phyloP scores from a whole-genome alignment of 2,888 invertebrate genomes.

The Andrena marginata region DNA sequence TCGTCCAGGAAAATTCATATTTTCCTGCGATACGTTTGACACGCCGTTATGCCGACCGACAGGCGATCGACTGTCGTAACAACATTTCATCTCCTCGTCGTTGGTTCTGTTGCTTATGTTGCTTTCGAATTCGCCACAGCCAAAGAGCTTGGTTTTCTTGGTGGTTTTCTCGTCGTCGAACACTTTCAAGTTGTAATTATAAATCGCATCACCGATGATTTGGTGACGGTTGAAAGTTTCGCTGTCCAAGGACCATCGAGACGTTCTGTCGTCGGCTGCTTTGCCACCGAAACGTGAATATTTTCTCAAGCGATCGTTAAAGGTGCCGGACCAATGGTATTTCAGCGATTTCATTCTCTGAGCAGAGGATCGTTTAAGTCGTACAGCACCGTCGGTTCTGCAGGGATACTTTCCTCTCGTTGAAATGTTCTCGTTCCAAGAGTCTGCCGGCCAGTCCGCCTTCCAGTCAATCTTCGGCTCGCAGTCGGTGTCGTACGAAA shows the following conservation, averaged over 20 bases:
- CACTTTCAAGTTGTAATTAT: constrained; percentile 58
- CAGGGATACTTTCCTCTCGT: not conserved
- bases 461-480: constrained; percentile 20
- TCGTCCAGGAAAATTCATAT: not conserved
- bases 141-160: constrained; percentile 63
- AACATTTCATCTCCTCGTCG: not conserved
- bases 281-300: not conserved
- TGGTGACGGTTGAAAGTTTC: not conserved
- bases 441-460: not conserved
- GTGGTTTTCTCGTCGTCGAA: constrained; percentile 59
- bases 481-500: constrained; percentile 38
- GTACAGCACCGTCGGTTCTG: not conserved
- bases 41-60: not conserved
- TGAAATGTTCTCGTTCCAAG: not conserved
- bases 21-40: not conserved
- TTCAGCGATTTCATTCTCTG: constrained; percentile 69
- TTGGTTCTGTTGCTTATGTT: not conserved
- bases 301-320: constrained; percentile 50
- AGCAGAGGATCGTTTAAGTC: constrained; percentile 46
- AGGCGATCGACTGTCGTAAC: not conserved
- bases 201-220: constrained; percentile 9
- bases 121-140: constrained; percentile 46
- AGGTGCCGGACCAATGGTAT: constrained; percentile 78
- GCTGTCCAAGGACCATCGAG: not conserved
- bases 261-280: not conserved